Evolutionary conservation across 2,888 invertebrate genomes (phyloP), one percentile per base, ranked within the genome.

Genomic region (Druceiella hillmani): DNA sequence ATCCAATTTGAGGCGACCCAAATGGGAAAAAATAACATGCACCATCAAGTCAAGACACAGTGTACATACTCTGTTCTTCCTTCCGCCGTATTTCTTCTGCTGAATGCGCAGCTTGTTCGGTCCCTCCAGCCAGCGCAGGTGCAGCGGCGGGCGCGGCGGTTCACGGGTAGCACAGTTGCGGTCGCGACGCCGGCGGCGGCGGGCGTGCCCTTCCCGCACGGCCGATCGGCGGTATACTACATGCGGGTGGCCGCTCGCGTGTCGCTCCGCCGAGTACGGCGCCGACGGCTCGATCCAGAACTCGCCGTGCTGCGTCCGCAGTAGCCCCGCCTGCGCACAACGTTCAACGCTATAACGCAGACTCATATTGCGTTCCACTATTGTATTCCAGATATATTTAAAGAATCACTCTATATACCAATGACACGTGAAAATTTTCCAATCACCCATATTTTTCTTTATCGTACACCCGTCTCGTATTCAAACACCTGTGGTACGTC

Each of bases 241-340:
- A 55, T 84, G 83, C 39, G 79, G 76, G 58, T 82, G 79, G 35
- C 59, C 61, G 44, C 54, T 27, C 53, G 60, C 40, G 46, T 56
- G 50, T 60, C 62, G 47, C 4, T 38, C 42, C 43, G 53, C 52
- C 34, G 60, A 49, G 45, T 69, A 61, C 58, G 76, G 70, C 52
- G 77, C 75, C 17, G 78, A 75, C 22, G 85, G 85, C 59, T 85
- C 85, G 46, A 85, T 78, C 66, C 78, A 83, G 61, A 78, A 84
- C 58, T 80, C 82, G 43, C 77, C 80, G 44, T 75, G 65, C 49
- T 76, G 74, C 11, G 80, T 79, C 53, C 77, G 71, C 44, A 85
- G 74, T 53, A 79, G 71, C 13, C 84, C 85, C 50, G 78, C 76
- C 85, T 85, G 65, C 48, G 54, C 55, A 45, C 47, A 36, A 43